Percentiles rank a stretch among this genome's conserved stretches.
Evolutionary conservation across 2,797 vertebrate species (phyloP).

Genomic region (Philypnodon macrostomus): DNA sequence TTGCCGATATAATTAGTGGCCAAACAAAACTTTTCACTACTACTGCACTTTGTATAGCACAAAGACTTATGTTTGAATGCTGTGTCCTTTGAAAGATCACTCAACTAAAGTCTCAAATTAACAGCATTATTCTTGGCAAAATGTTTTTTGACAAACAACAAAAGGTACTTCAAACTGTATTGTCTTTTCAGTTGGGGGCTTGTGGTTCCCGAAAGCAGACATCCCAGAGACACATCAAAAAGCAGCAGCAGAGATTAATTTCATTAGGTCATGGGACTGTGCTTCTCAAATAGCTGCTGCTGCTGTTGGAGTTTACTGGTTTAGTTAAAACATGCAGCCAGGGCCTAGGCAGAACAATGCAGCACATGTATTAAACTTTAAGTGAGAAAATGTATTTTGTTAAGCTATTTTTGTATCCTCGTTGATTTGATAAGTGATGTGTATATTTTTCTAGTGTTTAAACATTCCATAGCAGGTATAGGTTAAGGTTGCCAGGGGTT

Average conservation of each 20-base stretch:
- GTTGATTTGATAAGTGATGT: no score
- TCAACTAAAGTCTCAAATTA: constrained; percentile 45
- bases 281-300: constrained; percentile 37
- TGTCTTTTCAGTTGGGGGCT: constrained; percentile 37
- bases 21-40: constrained; percentile 9
- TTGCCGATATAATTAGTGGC: constrained; percentile 8
- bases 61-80: constrained; percentile 8
- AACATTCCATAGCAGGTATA: no score
- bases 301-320: constrained; percentile 51
- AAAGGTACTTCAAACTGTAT: constrained; percentile 50
- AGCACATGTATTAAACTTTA: no score
- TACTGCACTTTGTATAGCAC: constrained; percentile 14
- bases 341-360: no score
- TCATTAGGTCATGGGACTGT: constrained; percentile 54
- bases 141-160: constrained; percentile 58
- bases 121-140: constrained; percentile 53
- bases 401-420: no score
- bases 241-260: constrained; percentile 48
- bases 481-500: no score
- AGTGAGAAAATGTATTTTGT: no score
- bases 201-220: constrained; percentile 40
- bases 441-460: no score
- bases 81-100: constrained; percentile 29
- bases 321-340: constrained; percentile 60
- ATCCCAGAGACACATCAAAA: constrained; percentile 61